Conservation (phyloP, 1,140 invertebrate genomes). For the Lamellibrachia luymesi region DNA sequence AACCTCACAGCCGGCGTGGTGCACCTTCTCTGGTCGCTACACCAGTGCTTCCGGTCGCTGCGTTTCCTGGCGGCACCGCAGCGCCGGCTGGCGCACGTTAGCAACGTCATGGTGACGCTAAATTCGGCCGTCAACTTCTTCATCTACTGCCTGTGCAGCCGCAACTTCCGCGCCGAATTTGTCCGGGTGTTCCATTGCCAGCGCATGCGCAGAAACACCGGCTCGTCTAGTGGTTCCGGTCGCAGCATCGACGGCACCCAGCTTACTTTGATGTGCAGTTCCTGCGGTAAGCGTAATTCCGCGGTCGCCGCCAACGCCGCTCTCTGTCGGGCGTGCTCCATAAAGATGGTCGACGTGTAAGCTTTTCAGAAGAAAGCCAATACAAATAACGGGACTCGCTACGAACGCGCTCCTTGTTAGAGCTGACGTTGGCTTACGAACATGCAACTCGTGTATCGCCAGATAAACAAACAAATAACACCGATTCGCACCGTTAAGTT, state of each 20-base stretch:
- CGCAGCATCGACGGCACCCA: background rate
- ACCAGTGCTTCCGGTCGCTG: conserved; percentile 8
- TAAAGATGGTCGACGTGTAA: background rate
- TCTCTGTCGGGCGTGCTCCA: background rate
- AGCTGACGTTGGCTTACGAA: background rate
- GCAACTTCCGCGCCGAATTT: conserved; percentile 22
- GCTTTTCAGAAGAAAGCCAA: background rate
- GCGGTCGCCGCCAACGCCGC: background rate
- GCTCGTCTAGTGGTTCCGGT: background rate
- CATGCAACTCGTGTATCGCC: background rate
- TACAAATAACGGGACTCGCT: background rate
- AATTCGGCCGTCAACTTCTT: conserved; percentile 29
- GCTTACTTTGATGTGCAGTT: background rate
- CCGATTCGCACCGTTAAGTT: background rate
- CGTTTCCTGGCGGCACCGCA: conserved; percentile 6
- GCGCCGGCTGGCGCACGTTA: conserved; percentile 15
- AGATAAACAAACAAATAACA: background rate
- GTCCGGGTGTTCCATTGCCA: background rate
- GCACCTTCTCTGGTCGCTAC: conserved; percentile 22
- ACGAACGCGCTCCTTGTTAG: background rate
- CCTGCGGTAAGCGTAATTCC: background rate
- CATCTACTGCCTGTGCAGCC: conserved; percentile 28
- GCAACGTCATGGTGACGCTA: conserved; percentile 27
- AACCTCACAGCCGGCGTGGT: conserved; percentile 20
- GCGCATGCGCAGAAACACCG: background rate